These are phyloP conservation scores for Smittia aterrima DNA, from an alignment of 2,888 invertebrate species.

Conservation along the genomic window DNA sequence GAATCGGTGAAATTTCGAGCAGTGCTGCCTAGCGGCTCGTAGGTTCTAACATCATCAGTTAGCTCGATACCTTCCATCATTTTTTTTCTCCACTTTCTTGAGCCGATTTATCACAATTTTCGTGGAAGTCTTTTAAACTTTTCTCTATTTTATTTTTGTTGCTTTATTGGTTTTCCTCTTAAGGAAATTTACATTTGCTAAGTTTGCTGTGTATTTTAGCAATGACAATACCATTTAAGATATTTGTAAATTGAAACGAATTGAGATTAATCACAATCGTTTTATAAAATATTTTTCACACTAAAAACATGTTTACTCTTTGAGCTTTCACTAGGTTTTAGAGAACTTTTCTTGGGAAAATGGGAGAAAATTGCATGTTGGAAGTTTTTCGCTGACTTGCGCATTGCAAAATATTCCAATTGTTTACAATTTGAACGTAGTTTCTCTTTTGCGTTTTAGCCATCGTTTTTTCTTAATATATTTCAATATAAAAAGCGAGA, in stretches of 20 bases:
- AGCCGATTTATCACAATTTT: neutral
- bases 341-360: constrained; percentile 1
- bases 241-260: too few species aligned
- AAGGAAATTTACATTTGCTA: constrained; percentile 8
- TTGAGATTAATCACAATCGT: neutral
- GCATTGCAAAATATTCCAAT: constrained; percentile 13
- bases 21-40: constrained; percentile 22
- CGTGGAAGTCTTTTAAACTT: neutral
- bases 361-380: constrained; percentile 6
- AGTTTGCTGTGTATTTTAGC: neutral
- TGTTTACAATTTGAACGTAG: constrained; percentile 25
- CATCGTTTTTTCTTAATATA: too few species aligned
- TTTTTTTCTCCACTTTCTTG: neutral
- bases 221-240: too few species aligned
- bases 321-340: constrained; percentile 6
- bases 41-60: constrained; percentile 21
- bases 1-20: neutral
- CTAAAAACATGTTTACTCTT: constrained; percentile 23
- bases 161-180: neutral
- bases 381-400: neutral
- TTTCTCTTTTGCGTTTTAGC: too few species aligned
- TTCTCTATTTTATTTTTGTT: neutral
- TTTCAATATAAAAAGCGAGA: too few species aligned
- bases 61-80: constrained; percentile 39
- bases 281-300: too few species aligned